Percentiles rank a stretch among this genome's conserved stretches.
Evolutionary conservation across 2,888 invertebrate genomes (phyloP).

Genomic region (Hemistola chrysoprasaria): DNA sequence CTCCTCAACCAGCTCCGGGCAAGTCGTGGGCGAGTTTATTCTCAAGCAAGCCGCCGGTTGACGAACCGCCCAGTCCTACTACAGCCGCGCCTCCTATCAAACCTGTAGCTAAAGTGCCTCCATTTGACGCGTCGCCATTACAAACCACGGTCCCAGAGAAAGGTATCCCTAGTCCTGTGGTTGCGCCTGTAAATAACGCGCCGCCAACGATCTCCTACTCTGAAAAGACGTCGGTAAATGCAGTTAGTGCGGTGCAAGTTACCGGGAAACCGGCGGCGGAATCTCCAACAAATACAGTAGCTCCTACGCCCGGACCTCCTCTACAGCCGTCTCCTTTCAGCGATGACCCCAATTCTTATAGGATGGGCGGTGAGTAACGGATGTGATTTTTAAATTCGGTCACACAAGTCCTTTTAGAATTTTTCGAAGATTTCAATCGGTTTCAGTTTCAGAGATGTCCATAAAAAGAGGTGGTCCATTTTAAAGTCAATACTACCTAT

Average conservation of each 20-base stretch:
- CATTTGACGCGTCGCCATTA: constrained; percentile 78
- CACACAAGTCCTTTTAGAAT: too few species aligned
- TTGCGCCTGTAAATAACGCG: constrained; percentile 30
- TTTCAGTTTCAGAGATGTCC: too few species aligned
- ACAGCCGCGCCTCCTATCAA: constrained; percentile 54
- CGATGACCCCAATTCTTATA: constrained; percentile 86
- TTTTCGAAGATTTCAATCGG: too few species aligned
- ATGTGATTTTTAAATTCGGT: background rate
- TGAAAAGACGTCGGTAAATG: constrained; percentile 60
- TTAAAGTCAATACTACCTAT: too few species aligned
- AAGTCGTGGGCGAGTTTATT: constrained; percentile 88
- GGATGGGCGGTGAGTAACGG: constrained; percentile 85
- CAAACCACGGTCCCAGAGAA: constrained; percentile 54
- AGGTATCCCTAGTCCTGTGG: constrained; percentile 35
- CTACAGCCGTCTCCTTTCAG: constrained; percentile 75
- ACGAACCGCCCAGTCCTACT: constrained; percentile 62
- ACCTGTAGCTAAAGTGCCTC: constrained; percentile 84
- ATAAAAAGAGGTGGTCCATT: too few species aligned
- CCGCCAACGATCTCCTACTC: constrained; percentile 28
- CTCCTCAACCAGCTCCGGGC: constrained; percentile 67
- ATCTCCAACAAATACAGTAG: constrained; percentile 28
- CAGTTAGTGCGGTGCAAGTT: constrained; percentile 43
- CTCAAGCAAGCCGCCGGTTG: constrained; percentile 59
- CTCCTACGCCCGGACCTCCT: constrained; percentile 56
- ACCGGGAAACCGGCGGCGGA: constrained; percentile 37